A percentile compares a stretch with the other conserved stretches of the same genome.
Evolutionary conservation across 2,888 invertebrate species (phyloP).

Genomic region (Chalcis sispes): DNA sequence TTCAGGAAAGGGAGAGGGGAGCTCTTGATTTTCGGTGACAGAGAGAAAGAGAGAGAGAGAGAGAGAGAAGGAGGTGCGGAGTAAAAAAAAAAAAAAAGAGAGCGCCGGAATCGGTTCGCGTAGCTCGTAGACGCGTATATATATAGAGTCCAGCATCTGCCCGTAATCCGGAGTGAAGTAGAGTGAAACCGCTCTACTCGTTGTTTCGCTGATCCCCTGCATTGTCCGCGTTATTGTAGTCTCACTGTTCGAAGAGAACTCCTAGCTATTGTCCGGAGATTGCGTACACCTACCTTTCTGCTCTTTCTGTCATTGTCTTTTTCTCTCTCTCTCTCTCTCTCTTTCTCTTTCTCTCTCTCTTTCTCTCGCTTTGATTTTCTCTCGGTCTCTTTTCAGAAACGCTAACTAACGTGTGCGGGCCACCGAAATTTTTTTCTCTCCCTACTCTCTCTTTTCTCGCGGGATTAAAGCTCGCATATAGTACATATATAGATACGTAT

Average conservation of each 20-base stretch:
- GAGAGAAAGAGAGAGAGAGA: background rate
- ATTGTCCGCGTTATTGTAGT: conserved; percentile 70
- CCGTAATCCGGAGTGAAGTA: conserved; percentile 68
- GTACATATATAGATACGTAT: background rate
- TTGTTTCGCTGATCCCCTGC: conserved; percentile 69
- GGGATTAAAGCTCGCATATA: conserved; percentile 65
- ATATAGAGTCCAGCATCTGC: conserved; percentile 65
- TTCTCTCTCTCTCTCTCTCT: conserved; percentile 21
- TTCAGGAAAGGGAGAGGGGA: too few species aligned
- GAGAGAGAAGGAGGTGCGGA: background rate
- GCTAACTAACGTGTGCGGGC: background rate
- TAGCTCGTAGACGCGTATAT: background rate
- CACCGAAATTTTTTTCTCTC: conserved; percentile 62
- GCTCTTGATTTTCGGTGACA: conserved; percentile 45
- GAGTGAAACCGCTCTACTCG: conserved; percentile 72
- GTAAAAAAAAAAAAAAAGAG: conserved; percentile 13
- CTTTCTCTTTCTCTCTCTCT: background rate
- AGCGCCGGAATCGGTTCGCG: background rate
- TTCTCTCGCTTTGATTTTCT: conserved; percentile 15
- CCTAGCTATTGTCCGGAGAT: conserved; percentile 68
- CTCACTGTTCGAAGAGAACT: conserved; percentile 67
- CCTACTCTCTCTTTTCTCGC: conserved; percentile 59
- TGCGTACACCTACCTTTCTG: conserved; percentile 68
- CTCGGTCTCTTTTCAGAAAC: background rate
- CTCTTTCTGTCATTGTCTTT: conserved; percentile 34